These are phyloP conservation scores for Merodon equestris DNA, from an alignment of 2,888 invertebrate genomes.

Conservation along the genomic window DNA sequence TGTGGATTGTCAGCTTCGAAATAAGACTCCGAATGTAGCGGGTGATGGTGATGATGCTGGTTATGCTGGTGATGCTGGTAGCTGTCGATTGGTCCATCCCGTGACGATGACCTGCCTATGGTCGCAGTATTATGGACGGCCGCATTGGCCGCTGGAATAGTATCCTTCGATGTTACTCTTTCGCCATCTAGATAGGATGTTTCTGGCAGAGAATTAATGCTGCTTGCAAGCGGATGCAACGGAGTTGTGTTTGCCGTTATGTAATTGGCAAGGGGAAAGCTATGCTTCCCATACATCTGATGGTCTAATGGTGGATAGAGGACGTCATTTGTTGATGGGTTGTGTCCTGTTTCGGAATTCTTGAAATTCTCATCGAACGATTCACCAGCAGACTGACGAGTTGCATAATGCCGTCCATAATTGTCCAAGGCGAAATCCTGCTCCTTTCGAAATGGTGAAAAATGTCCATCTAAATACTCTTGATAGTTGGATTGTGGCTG, in stretches of 20 bases:
- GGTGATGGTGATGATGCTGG: constrained; percentile 33
- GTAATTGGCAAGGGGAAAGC: constrained; percentile 31
- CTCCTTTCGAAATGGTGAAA: constrained; percentile 20
- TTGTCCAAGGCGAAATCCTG: constrained; percentile 9
- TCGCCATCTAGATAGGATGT: constrained; percentile 8
- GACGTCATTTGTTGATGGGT: constrained; percentile 22
- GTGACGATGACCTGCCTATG: constrained; percentile 13
- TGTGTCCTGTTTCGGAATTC: constrained; percentile 30
- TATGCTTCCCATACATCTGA: constrained; percentile 30
- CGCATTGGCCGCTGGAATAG: constrained; percentile 9
- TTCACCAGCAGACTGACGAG: constrained; percentile 12
- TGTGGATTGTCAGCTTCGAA: background rate
- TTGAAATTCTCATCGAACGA: constrained; percentile 45
- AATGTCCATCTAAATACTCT: constrained; percentile 35
- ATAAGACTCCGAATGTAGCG: background rate
- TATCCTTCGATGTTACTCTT: constrained; percentile 20
- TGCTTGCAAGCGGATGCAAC: constrained; percentile 1
- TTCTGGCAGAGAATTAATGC: constrained; percentile 3
- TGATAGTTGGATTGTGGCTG: constrained; percentile 33
- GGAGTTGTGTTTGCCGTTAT: constrained; percentile 3
- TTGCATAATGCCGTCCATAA: constrained; percentile 20
- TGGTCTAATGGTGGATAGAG: constrained; percentile 11
- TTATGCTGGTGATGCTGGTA: constrained; percentile 18
- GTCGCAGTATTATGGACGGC: constrained; percentile 8
- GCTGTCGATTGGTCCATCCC: background rate